phyloP scores from a whole-genome alignment of 1,140 invertebrate genomes.

The Callitettix versicolor region DNA sequence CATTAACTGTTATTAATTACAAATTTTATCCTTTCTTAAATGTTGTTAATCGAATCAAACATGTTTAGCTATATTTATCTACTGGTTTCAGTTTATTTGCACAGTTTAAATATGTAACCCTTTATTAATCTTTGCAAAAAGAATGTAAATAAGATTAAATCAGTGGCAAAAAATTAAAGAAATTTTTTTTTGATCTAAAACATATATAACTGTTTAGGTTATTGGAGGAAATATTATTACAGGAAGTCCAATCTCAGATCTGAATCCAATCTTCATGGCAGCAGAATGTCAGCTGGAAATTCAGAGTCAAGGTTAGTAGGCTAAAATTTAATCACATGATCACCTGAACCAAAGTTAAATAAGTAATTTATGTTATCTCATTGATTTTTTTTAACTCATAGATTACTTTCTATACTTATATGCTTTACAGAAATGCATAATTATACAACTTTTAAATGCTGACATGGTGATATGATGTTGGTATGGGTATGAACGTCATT shows the following conservation, averaged over 20 bases:
- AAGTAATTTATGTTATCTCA: no score
- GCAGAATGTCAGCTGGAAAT: slow-evolving; percentile 45
- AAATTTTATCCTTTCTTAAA: no score
- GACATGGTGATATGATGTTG: no score
- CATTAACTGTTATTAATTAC: no score
- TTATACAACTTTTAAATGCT: no score
- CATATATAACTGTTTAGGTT: slow-evolving; percentile 41
- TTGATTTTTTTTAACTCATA: background rate
- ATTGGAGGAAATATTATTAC: slow-evolving; percentile 90
- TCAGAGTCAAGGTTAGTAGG: slow-evolving; percentile 38
- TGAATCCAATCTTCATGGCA: slow-evolving; percentile 86
- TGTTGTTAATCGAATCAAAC: no score
- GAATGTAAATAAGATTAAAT: background rate
- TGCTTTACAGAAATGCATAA: no score
- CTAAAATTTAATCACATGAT: background rate
- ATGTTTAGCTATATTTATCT: no score
- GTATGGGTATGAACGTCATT: no score
- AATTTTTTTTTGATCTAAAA: background rate
- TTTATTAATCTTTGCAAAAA: background rate
- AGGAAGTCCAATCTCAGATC: slow-evolving; percentile 89
- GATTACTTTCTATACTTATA: background rate
- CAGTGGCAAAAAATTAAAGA: background rate
- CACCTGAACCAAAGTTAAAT: background rate
- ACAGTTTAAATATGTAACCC: no score
- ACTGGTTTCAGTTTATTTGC: no score